Conservation (phyloP, 2,113 vertebrate genomes). For the Cynopterus brachyotis region DNA sequence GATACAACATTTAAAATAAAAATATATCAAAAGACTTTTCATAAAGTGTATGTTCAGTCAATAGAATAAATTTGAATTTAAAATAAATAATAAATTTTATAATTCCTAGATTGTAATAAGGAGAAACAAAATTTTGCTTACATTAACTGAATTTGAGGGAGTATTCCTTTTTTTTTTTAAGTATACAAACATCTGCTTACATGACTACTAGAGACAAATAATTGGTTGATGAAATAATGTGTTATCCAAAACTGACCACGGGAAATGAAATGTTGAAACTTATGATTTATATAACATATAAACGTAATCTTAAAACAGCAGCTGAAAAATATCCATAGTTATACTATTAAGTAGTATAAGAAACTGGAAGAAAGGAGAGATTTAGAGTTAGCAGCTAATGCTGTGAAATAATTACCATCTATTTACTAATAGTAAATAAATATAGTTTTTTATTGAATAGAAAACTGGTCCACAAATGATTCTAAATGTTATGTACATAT, state of each 20-base stretch:
- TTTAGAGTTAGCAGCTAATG: background rate
- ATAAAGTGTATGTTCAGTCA: background rate
- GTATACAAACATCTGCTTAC: background rate
- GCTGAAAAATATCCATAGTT: background rate
- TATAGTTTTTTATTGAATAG: background rate
- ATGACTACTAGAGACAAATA: background rate
- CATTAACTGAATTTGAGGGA: background rate
- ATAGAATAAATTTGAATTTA: background rate
- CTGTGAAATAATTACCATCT: background rate
- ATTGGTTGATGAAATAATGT: background rate
- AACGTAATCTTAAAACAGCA: background rate
- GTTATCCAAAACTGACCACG: background rate
- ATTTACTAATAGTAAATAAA: background rate
- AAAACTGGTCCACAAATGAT: background rate
- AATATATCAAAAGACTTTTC: constrained; percentile 4
- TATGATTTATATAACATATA: background rate
- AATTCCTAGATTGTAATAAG: background rate
- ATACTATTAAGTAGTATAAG: background rate
- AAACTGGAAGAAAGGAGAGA: background rate
- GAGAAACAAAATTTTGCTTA: background rate
- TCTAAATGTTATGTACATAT: background rate
- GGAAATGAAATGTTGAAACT: background rate
- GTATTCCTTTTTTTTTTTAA: background rate
- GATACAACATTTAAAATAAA: background rate
- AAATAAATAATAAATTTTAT: background rate